A percentile compares a stretch with the other conserved stretches of the same genome.
These are phyloP conservation scores for Psittacula echo DNA, from an alignment of 2,797 vertebrate species.

Conservation along the genomic window DNA sequence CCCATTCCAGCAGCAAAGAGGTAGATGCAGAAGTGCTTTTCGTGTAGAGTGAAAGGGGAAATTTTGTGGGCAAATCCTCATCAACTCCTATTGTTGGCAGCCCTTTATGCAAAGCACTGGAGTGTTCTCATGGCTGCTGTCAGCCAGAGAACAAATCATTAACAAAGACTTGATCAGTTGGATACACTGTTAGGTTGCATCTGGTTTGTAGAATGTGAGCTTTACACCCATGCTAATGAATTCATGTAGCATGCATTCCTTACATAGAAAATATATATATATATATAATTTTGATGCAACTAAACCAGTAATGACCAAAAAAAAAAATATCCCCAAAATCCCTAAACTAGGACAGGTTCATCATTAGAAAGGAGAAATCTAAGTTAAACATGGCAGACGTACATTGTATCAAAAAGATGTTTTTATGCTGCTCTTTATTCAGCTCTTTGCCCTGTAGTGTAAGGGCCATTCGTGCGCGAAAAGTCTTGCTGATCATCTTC, in stretches of 20 bases:
- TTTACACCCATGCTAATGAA: not conserved
- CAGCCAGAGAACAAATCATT: not conserved
- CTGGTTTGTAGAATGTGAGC: not conserved
- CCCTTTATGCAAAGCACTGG: constrained; percentile 28
- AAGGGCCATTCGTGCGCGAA: constrained; percentile 66
- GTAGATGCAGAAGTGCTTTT: constrained; percentile 28
- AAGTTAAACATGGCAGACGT: constrained; percentile 56
- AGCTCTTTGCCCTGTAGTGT: constrained; percentile 45
- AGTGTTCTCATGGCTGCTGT: constrained; percentile 1
- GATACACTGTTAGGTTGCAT: not conserved
- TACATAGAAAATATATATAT: not conserved
- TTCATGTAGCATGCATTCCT: not conserved
- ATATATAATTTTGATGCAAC: constrained; percentile 1
- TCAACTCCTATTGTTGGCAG: constrained; percentile 48
- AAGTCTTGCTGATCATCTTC: constrained; percentile 74
- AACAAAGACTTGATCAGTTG: not conserved
- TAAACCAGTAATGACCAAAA: constrained; percentile 37
- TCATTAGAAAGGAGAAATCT: constrained; percentile 23
- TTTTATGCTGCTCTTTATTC: constrained; percentile 45
- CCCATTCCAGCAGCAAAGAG: constrained; percentile 12
- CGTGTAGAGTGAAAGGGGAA: not conserved
- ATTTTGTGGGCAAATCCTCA: constrained; percentile 21
- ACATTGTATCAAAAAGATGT: constrained; percentile 17
- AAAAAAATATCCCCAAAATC: constrained; percentile 45
- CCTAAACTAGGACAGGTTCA: constrained; percentile 53